Evolutionary conservation across 2,888 invertebrate species (phyloP).

Genomic region (Asteroscopus sphinx): DNA sequence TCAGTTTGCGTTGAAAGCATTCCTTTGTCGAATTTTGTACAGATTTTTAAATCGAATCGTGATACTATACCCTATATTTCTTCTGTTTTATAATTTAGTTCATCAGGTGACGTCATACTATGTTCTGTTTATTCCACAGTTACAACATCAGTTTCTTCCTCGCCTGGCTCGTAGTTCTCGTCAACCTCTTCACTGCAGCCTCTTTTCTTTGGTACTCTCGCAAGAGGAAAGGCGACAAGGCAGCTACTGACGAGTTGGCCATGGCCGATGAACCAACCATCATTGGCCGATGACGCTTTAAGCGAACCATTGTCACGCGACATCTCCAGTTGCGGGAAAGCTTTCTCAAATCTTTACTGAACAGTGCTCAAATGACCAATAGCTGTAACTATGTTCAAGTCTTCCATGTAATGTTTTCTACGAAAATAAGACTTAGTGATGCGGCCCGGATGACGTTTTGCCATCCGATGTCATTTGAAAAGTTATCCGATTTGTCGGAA

Average conservation of each 20-base stretch:
- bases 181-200: constrained; percentile 92
- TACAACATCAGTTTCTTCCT: constrained; percentile 93
- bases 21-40: constrained; percentile 25
- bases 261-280: constrained; percentile 96
- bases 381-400: constrained; percentile 79
- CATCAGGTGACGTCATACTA: background rate
- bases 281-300: constrained; percentile 91
- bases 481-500: constrained; percentile 5
- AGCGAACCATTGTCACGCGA: constrained; percentile 60
- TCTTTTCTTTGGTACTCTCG: constrained; percentile 95
- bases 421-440: constrained; percentile 57
- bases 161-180: constrained; percentile 94
- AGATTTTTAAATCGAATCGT: constrained; percentile 12
- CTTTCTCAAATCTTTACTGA: constrained; percentile 82
- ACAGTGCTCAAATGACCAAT: constrained; percentile 88
- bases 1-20: constrained; percentile 40
- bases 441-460: constrained; percentile 44
- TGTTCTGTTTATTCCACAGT: constrained; percentile 66
- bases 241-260: constrained; percentile 94
- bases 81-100: background rate
- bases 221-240: constrained; percentile 95
- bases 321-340: constrained; percentile 67
- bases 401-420: constrained; percentile 77
- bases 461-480: constrained; percentile 11
- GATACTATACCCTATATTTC: background rate